These are phyloP conservation scores for Cinara cedri DNA, from an alignment of 2,888 invertebrate genomes.

Conservation along the genomic window DNA sequence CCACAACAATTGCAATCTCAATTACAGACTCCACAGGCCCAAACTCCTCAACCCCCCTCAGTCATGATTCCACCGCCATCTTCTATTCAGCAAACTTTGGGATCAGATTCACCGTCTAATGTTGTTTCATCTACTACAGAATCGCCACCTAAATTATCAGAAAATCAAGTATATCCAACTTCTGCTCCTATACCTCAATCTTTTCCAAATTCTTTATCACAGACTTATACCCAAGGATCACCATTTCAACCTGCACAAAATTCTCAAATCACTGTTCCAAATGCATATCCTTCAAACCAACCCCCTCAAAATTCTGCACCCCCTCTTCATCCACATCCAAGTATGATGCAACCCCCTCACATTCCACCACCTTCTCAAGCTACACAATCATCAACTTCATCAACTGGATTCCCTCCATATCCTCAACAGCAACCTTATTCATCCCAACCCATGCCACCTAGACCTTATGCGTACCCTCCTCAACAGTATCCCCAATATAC, in stretches of 20 bases:
- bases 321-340: conserved; percentile 49
- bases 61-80: neutral
- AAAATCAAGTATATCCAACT: conserved; percentile 57
- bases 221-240: conserved; percentile 21
- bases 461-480: conserved; percentile 66
- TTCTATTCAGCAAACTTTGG: conserved; percentile 10
- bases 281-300: conserved; percentile 32
- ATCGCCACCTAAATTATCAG: conserved; percentile 49
- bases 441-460: conserved; percentile 64
- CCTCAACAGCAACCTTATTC: conserved; percentile 65
- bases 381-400: conserved; percentile 52
- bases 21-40: neutral
- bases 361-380: conserved; percentile 57
- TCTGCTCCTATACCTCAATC: conserved; percentile 57
- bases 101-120: conserved; percentile 50
- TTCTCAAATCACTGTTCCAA: conserved; percentile 18
- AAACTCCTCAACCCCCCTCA: conserved; percentile 49
- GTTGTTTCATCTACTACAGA: conserved; percentile 53
- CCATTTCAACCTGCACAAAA: conserved; percentile 38
- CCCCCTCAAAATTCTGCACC: conserved; percentile 3
- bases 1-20: neutral
- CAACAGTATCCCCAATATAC: conserved; percentile 68
- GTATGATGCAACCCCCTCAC: conserved; percentile 58
- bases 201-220: conserved; percentile 55
- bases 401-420: conserved; percentile 62